Base-by-base conservation (phyloP, 1,140 invertebrate species). In the Cydia splendana region DNA sequence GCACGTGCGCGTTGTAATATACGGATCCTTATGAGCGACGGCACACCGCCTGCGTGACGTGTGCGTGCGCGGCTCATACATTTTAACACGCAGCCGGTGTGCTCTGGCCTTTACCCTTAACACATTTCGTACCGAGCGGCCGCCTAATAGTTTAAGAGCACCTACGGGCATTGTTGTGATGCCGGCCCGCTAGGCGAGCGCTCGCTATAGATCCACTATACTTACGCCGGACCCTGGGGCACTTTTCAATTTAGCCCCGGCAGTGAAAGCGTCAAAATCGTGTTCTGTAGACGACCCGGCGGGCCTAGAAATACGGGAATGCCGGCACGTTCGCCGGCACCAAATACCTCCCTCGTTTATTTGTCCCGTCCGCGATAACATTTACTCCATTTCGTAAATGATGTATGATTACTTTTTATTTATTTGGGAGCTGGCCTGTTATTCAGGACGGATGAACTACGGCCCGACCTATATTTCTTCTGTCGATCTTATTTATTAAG, bases 331-430 rank as follows among this genome's bases (percentile, higher is more conserved):
- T 5, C 67, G 30, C 15, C 65, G 67, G 67, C 67, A 71, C 30
- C 2, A 42, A 71, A 71, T 71, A 18, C 67, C 65, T 69, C 65
- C 30, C 28, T 13, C 13, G 9, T 69, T 71, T 45, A 71, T 71
- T 71, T 71, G 34, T 42, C 34, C 18, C 30, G 34, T 18, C 18
- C 15, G 67, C 67, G 67, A 71, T 71, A 71, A 71, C 67, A 42
- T 71, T 38, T 45, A 71, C 67, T 71, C 67, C 67, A 71, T 71
- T 71, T 38, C 67, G 34, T 71, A 71, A 71, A 71, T 71, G 34
- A 42, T 42, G 67, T 42, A 71, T 71, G 67, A 71, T 71, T 71
- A 42, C 6, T 71, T 45, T 71, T 45, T 71, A 71, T 45, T 71
- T 71, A 71, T 71, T 71, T 12, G 67, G 67, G 67, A 38, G 38